phyloP scores from a whole-genome alignment of 30 jellyfish, hydroid and myxozoan genomes.

The Turritopsis dohrnii region DNA sequence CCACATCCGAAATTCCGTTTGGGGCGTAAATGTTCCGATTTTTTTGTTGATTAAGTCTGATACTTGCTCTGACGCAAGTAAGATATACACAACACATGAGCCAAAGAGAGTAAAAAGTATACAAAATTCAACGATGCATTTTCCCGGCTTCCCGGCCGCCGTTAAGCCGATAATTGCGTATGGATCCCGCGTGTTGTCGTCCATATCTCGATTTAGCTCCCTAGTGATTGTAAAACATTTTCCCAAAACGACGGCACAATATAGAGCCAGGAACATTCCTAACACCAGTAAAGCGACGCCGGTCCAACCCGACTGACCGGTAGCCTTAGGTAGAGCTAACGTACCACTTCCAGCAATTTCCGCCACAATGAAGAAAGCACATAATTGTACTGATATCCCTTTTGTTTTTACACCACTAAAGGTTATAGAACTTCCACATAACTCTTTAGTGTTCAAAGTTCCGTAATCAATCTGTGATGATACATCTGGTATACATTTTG shows the following conservation, averaged over 20 bases:
- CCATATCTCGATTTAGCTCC: neutral
- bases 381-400: neutral
- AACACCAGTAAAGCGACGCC: conserved; percentile 11
- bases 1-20: conserved; percentile 22
- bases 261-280: neutral
- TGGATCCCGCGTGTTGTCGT: conserved; percentile 5
- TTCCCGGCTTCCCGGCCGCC: conserved; percentile 24
- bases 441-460: neutral
- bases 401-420: neutral
- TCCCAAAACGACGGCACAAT: conserved; percentile 22
- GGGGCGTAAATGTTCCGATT: conserved; percentile 8
- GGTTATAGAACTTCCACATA: too few relatives aligned
- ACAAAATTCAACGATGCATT: conserved; percentile 14
- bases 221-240: conserved; percentile 4
- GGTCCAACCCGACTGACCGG: conserved; percentile 24
- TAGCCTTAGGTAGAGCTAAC: conserved; percentile 21
- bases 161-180: conserved; percentile 8
- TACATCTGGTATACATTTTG: neutral
- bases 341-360: conserved; percentile 37
- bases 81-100: conserved; percentile 10
- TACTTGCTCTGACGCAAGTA: conserved; percentile 2
- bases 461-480: neutral
- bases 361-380: conserved; percentile 24
- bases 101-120: conserved; percentile 15
- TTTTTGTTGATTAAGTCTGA: neutral